Evolutionary conservation across 2,797 vertebrate species (phyloP), one percentile per base, ranked within the genome.

Genomic region (Mus spretus): DNA sequence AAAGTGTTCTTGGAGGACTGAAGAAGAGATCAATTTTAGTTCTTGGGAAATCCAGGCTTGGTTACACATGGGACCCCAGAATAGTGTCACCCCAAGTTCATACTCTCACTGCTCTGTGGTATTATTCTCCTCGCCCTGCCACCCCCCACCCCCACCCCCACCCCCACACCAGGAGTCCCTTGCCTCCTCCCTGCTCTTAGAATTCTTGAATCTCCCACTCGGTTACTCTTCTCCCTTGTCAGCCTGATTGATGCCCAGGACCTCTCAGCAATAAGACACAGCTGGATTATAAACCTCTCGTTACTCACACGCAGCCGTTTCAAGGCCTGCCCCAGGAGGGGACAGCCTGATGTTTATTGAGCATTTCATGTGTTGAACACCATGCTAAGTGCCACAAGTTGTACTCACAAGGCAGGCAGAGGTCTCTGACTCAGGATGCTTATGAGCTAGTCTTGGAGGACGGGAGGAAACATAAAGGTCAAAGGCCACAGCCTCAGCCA

Each of bases 281-380:
- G 57, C 24, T 19, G 20, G 74, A 37, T 44, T 75, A 1, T 55
- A 74, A 93, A 59, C 24, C 26, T n/a, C 11, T 31, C 14, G 5
- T 47, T n/a, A 7, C 79, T 89, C 80, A 55, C 57, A 74, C 77
- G 61, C 22, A 17, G 47, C n/a, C 57, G 75, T 65, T 44, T 90
- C 67, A 75, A 85, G 47, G 40, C n/a, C 86, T 67, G 65, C 34
- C 50, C 96, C 47, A 0, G 80, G 78, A 83, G 44, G 90, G 57
- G 55, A 55, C 15, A 22, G 17, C 12, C 10, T 28, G 40, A 13
- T 50, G 70, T 95, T 93, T 97, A 97, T 63, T 96, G 92, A 90
- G 79, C 31, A 47, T n/a, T 50, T 72, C 28, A 28, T 83, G 13
- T 53, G 59, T 55, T 3, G 22, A 89, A 40, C 9, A 14, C 47